Base-by-base conservation (phyloP, 2,797 vertebrate genomes). In the Typhlichthys eigenmanni region DNA sequence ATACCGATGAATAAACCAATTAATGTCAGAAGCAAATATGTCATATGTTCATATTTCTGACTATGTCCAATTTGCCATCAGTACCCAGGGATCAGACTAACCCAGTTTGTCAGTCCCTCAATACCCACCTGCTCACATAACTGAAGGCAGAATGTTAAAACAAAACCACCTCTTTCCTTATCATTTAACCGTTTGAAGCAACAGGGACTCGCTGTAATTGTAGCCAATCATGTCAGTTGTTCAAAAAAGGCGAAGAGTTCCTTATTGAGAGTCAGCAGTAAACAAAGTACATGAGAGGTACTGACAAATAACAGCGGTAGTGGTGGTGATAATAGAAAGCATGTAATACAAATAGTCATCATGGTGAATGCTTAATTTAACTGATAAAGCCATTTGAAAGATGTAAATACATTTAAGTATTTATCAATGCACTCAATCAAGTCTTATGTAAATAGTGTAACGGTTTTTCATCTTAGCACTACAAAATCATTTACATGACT, bases 211-310 rank as follows among this genome's bases (percentile, higher is more conserved):
- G 58, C 69, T 75, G 90, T 91, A 71, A 76, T 88, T 91, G 70
- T 89, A 88, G 90, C 94, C 92, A 88, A 92, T 94, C 94, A 93
- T 92, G 93, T 92, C 85, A 89, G 94, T 90, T 92, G 94, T 94
- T 94, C 80, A 91, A 95, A 93, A 93, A 91, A 94, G 24, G 24
- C 3, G 3, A 88, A 88, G 62, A 94, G 93, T 95, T 95, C 94
- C 86, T 84, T 89, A 89, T 84, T 79, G 95, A 96, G 95, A 94
- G 75, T 88, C 81, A 83, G 85, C 70, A 92, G 87, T 89, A 86
- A 95, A 90, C 91, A 78, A 74, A 83, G 85, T 79, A 64, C 74
- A 78, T 58, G 74, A 73, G 32, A 58, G 69, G 73, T 65, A 68
- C 78, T 72, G 72, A 76, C 62, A 51, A 80, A 24, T 55, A 92